phyloP scores from a whole-genome alignment of 2,113 vertebrate species.

The Penelope pileata region DNA sequence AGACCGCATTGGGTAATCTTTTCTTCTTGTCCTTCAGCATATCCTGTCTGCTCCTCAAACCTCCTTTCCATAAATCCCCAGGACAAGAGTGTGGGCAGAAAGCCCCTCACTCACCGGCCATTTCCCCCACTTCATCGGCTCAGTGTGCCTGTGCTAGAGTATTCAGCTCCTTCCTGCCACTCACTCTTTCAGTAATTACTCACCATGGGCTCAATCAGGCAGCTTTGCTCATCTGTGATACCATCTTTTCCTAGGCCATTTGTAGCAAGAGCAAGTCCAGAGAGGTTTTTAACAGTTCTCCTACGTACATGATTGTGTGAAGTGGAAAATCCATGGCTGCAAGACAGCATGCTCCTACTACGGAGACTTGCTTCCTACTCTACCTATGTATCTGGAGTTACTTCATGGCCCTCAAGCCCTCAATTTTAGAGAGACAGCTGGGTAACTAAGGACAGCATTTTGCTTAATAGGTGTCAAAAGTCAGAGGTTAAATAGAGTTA shows the following conservation, averaged over 20 bases:
- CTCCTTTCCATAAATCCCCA: neutral
- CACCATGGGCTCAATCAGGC: neutral
- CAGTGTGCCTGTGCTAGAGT: neutral
- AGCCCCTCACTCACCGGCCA: neutral
- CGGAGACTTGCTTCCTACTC: neutral
- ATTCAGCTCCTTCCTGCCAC: neutral
- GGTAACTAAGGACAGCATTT: neutral
- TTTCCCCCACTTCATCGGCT: neutral
- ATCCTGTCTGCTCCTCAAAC: neutral
- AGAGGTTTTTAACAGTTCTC: neutral
- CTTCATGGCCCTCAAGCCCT: neutral
- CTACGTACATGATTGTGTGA: neutral
- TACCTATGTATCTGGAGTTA: neutral
- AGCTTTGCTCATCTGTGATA: neutral
- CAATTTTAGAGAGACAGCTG: neutral
- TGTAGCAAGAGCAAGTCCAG: neutral
- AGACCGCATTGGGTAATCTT: neutral
- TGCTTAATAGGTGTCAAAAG: conserved; percentile 7
- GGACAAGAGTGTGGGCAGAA: neutral
- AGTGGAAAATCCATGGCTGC: neutral
- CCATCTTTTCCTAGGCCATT: neutral
- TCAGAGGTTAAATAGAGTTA: neutral
- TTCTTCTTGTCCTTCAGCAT: neutral
- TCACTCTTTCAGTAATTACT: neutral
- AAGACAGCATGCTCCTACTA: neutral